phyloP scores from a whole-genome alignment of 2,888 invertebrate species.

The Monoplex corrugatus region DNA sequence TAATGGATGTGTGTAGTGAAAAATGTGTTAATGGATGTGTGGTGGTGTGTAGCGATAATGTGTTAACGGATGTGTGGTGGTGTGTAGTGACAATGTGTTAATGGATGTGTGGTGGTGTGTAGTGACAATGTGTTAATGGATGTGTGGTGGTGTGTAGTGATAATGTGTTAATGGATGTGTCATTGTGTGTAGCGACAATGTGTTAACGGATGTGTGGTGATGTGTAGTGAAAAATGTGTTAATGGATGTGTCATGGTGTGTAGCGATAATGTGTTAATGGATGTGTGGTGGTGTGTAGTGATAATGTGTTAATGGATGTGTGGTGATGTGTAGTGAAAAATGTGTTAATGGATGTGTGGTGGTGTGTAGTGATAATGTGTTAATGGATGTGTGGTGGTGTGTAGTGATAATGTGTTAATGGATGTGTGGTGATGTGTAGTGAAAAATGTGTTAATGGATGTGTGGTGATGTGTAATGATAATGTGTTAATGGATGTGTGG shows the following conservation, averaged over 20 bases:
- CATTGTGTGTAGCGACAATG: too few relatives aligned
- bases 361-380: neutral
- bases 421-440: neutral
- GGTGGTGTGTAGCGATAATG: too few relatives aligned
- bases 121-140: neutral
- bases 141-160: neutral
- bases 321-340: too few relatives aligned
- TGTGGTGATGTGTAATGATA: neutral
- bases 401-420: neutral
- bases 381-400: neutral
- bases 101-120: neutral
- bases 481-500: neutral
- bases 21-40: too few relatives aligned
- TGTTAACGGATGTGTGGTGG: neutral
- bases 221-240: neutral
- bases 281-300: neutral
- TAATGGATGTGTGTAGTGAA: too few relatives aligned
- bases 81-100: neutral
- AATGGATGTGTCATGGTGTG: neutral
- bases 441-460: neutral
- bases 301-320: neutral
- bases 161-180: neutral
- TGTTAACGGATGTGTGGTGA: neutral
- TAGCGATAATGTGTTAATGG: neutral
- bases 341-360: neutral